phyloP scores from a whole-genome alignment of 2,113 vertebrate species.

The Psephotus haematonotus region DNA sequence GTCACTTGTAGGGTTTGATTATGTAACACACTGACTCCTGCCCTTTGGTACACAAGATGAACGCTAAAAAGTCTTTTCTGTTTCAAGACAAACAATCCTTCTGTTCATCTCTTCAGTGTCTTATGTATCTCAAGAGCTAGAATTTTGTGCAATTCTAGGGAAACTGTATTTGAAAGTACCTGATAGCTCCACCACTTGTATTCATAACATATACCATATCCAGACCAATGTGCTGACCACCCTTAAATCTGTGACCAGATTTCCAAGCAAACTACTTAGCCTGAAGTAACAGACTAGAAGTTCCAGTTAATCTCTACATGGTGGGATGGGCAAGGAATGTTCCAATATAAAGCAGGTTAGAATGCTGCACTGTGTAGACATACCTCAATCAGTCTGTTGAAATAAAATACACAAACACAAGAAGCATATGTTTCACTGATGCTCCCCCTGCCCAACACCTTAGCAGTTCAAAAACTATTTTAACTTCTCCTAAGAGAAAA shows the following conservation, averaged over 20 bases:
- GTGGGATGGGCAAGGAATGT: background rate
- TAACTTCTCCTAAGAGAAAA: background rate
- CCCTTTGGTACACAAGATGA: background rate
- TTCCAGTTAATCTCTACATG: background rate
- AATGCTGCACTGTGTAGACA: rapidly evolving
- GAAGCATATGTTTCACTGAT: background rate
- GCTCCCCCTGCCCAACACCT: rapidly evolving
- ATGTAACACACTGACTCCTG: background rate
- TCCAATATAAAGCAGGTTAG: background rate
- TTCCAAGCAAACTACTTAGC: background rate
- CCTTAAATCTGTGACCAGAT: background rate
- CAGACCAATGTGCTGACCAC: background rate
- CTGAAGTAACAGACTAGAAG: background rate
- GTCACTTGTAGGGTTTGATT: background rate
- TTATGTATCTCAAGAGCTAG: background rate
- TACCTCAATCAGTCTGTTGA: background rate
- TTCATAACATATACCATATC: too few species aligned
- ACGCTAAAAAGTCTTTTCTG: background rate
- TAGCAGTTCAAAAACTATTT: background rate
- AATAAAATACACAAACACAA: background rate
- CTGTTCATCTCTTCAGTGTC: background rate
- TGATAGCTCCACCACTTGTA: background rate
- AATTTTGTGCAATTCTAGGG: background rate
- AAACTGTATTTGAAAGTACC: background rate
- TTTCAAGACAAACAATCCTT: background rate